phyloP scores from a whole-genome alignment of 1,140 invertebrate species.

The Frieseomelitta varia region DNA sequence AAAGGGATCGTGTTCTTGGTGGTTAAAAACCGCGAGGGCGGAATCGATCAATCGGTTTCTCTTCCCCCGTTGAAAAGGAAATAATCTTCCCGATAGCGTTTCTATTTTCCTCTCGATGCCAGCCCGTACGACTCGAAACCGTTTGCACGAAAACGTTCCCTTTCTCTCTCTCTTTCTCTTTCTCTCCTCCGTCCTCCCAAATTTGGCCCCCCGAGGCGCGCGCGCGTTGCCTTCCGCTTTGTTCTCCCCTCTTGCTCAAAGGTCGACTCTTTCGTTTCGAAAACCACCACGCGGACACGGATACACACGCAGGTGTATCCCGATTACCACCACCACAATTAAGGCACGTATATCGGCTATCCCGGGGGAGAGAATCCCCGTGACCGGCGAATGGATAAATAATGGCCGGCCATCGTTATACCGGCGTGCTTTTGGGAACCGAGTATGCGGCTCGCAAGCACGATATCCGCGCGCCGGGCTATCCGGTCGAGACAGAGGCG shows the following conservation, averaged over 20 bases:
- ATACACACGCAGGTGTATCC: slow-evolving; percentile 47
- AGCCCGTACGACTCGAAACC: neutral
- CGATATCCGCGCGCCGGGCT: slow-evolving; percentile 20
- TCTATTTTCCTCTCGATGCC: slow-evolving; percentile 23
- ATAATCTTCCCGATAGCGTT: slow-evolving; percentile 35
- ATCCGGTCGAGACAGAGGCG: slow-evolving; percentile 3
- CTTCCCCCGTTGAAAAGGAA: slow-evolving; percentile 27
- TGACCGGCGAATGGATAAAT: slow-evolving; percentile 77
- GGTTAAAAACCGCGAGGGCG: neutral
- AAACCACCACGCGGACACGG: slow-evolving; percentile 1
- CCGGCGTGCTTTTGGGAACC: slow-evolving; percentile 38
- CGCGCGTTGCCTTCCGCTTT: slow-evolving; percentile 31
- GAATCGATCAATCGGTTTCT: slow-evolving; percentile 23
- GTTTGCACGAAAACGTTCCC: slow-evolving; percentile 15
- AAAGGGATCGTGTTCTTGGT: neutral
- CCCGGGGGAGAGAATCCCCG: slow-evolving; percentile 74
- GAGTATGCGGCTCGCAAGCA: slow-evolving; percentile 20
- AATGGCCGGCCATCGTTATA: slow-evolving; percentile 68
- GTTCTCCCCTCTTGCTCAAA: slow-evolving; percentile 48
- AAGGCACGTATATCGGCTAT: slow-evolving; percentile 74
- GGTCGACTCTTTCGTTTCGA: slow-evolving; percentile 55
- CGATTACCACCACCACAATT: slow-evolving; percentile 66
- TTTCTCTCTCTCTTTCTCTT: neutral
- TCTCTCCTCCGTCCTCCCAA: neutral
- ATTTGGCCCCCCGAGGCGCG: neutral